Conservation (phyloP, 2,888 invertebrate genomes). For the Scaptomyza reducta region DNA sequence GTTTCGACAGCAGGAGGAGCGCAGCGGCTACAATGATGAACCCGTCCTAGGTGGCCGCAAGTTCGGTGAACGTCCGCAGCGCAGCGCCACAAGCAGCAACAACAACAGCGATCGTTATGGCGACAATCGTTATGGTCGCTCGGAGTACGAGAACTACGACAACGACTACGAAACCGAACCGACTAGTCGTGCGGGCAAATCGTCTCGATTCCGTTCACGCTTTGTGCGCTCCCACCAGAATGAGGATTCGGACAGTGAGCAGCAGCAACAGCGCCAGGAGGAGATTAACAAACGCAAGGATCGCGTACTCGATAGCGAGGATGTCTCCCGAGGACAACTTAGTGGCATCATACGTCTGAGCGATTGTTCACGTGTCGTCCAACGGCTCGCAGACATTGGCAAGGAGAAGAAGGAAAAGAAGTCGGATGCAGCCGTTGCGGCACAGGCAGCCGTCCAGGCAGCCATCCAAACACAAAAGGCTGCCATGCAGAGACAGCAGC, state of each 20-base stretch:
- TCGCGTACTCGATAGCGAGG: conserved; percentile 93
- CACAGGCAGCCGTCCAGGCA: conserved; percentile 84
- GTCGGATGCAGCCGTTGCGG: conserved; percentile 86
- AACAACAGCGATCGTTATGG: conserved; percentile 85
- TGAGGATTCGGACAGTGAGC: conserved; percentile 92
- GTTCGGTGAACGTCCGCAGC: conserved; percentile 89
- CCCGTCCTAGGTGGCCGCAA: conserved; percentile 90
- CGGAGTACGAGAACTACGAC: conserved; percentile 86
- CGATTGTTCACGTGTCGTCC: conserved; percentile 95
- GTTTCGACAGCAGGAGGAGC: conserved; percentile 94
- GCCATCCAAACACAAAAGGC: conserved; percentile 86
- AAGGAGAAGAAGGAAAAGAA: conserved; percentile 91
- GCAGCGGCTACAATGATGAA: conserved; percentile 88
- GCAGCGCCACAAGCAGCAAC: conserved; percentile 82
- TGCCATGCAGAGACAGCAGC: conserved; percentile 85
- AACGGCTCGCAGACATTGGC: conserved; percentile 93
- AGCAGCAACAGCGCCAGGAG: conserved; percentile 87
- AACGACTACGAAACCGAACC: conserved; percentile 88
- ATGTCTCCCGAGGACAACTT: conserved; percentile 92
- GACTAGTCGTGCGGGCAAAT: conserved; percentile 86
- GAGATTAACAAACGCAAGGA: conserved; percentile 87
- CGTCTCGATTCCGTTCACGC: conserved; percentile 89
- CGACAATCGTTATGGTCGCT: conserved; percentile 84
- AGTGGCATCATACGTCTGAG: conserved; percentile 94
- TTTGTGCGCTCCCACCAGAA: conserved; percentile 89